phyloP scores from a whole-genome alignment of 2,113 vertebrate genomes.

The Muscicapa adusta region DNA sequence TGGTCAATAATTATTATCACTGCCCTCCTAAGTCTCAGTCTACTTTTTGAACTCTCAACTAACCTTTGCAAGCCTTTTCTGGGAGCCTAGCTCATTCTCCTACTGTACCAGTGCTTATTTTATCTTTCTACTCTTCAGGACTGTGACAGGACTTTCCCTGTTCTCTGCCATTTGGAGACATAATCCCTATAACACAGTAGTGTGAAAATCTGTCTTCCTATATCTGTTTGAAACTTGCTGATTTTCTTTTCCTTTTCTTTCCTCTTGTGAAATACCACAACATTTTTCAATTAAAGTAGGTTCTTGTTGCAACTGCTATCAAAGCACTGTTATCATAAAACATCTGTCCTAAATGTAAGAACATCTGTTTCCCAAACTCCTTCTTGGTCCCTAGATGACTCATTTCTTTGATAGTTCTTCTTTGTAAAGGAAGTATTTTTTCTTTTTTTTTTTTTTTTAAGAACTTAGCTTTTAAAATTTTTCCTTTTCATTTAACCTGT shows the following conservation, averaged over 20 bases:
- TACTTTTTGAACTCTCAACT: not conserved
- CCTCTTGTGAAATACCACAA: constrained; percentile 2
- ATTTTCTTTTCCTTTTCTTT: not conserved
- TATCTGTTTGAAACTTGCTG: not conserved
- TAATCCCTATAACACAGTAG: not conserved
- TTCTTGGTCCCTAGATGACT: constrained; percentile 37
- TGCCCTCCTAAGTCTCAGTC: not conserved
- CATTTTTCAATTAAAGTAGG: constrained; percentile 39
- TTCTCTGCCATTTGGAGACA: not conserved
- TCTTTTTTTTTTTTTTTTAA: not conserved
- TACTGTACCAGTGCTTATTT: not conserved
- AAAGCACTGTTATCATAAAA: constrained; percentile 54
- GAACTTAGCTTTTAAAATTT: not conserved
- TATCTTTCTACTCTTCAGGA: not conserved
- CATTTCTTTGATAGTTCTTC: constrained; percentile 25
- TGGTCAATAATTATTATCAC: not conserved
- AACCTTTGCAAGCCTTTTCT: not conserved
- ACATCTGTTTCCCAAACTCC: constrained; percentile 54
- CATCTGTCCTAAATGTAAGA: constrained; percentile 59
- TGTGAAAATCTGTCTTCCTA: not conserved
- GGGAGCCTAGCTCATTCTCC: not conserved
- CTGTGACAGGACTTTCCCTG: not conserved
- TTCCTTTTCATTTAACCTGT: not conserved
- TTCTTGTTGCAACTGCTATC: constrained; percentile 43
- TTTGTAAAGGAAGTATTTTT: not conserved